Base-by-base conservation (phyloP, 2,113 vertebrate genomes). In the Microcebus tavaratra region DNA sequence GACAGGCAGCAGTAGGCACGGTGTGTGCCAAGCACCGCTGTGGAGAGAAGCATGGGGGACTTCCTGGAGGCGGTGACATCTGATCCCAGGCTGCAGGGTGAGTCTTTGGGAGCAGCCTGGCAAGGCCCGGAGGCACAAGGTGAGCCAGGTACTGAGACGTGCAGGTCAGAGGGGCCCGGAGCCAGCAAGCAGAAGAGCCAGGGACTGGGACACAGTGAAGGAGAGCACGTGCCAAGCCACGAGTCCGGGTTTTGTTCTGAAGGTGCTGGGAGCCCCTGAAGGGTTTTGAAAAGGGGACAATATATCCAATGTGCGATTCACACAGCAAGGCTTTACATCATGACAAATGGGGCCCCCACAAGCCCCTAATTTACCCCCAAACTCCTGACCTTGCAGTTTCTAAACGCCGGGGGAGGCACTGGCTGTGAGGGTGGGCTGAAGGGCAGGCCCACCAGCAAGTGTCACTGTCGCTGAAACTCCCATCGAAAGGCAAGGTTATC, bases 301-400 rank as follows among this genome's bases (percentile, higher is more conserved):
- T 8, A 7, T 1, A 3, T 4, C 31, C 27, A 15, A 34, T 2
- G 2, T 34, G 31, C 21, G 45, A 45, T 20, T 18, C 23, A n/a
- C 57, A 70, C 23, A 63, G 79, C 5, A 3, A 63, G 80, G 61
- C 6, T 27, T 8, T 31, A 34, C 15, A 29, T 8, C 20, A 14
- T 1, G 6, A 34, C 29, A 14, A 31, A 50, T 1, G 12, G n/a
- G 20, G 36, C n/a, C 42, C 15, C 5, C 67, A 39, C 23, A n/a
- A 67, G 36, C 39, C 50, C 79, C 70, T 42, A 23, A 61, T 27
- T 61, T 17, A n/a, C n/a, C 70, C 93, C 25, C 27, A 61, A 39
- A 53, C 34, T 25, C 76, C 34, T 36, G 67, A 27, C 3, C 23
- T 8, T 68, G 29, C 7, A 45, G 70, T 6, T 55, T 84, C 93